Base-by-base conservation (phyloP, 1,140 invertebrate genomes). In the Lucilia sericata region DNA sequence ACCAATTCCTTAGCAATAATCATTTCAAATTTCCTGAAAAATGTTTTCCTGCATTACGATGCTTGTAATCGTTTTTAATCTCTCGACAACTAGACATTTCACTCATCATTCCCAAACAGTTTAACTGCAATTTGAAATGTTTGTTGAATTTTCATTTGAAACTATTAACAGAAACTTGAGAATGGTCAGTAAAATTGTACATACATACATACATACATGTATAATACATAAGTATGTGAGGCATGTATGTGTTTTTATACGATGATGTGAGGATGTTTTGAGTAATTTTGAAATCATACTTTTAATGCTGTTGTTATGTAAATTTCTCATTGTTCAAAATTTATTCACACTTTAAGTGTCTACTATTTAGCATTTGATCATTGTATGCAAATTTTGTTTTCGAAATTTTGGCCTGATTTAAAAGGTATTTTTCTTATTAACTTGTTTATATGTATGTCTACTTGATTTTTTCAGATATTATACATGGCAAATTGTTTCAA, bases 401-500 rank as follows among this genome's bases (percentile, higher is more conserved):
- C 17, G n/a, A 17, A 60, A 42, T 8, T n/a, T 17, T 60, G 14
- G n/a, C n/a, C 14, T 60, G 4, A 60, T 60, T 60, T 60, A 14
- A 60, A 14, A 7, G 4, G 5, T 14, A 17, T n/a, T 60, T 60
- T 60, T 60, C 14, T 60, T 42, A 3, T 42, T 42, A 30, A 30
- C 25, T 30, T 30, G 3, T 42, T 42, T 42, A 7, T 42, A 36
- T 60, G 13, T 42, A 17, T 81, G n/a, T 74, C 0, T 19, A 19
- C 42, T 80, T 76, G 36, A 65, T 17, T 65, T 82, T 84, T 86
- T 85, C 92, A 94, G 98, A 99, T 91, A 97, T 99, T 87, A 98
- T 99, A 84, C 96, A 97, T 88, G 98, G 98, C 0, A 99, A 99
- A 92, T 91, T 99, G 83, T 98, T 99, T 92, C 98, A 99, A 91